These are phyloP conservation scores for Pampusana beccarii DNA, from an alignment of 2,113 vertebrate species.

Conservation along the genomic window DNA sequence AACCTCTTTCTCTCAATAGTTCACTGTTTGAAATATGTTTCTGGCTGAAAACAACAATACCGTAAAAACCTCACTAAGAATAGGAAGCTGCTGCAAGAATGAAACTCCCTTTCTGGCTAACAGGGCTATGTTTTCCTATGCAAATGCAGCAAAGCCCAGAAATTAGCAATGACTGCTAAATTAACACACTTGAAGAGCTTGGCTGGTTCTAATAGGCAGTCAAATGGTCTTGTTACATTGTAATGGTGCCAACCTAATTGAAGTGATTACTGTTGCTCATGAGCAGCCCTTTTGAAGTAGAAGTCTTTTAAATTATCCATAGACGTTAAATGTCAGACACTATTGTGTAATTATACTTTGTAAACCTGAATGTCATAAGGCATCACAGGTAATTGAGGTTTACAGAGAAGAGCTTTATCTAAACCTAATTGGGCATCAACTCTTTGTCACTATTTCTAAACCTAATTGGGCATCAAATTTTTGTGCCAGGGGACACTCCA, in stretches of 20 bases:
- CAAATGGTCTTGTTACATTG: slow-evolving; percentile 89
- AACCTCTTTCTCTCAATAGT: slow-evolving; percentile 15
- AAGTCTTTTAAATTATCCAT: slow-evolving; percentile 87
- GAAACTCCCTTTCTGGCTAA: slow-evolving; percentile 79
- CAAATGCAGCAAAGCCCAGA: slow-evolving; percentile 82
- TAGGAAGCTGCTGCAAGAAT: slow-evolving; percentile 68
- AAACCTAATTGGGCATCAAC: slow-evolving; percentile 87
- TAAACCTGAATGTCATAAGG: slow-evolving; percentile 88
- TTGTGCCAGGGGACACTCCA: slow-evolving; percentile 76
- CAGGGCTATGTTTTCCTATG: slow-evolving; percentile 81
- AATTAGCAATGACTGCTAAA: slow-evolving; percentile 88
- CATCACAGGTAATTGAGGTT: slow-evolving; percentile 89
- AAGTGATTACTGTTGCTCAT: slow-evolving; percentile 88
- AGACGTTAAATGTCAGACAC: slow-evolving; percentile 87
- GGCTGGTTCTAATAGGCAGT: slow-evolving; percentile 87
- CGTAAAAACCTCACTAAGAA: slow-evolving; percentile 63
- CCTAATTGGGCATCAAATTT: slow-evolving; percentile 84
- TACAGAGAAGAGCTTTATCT: slow-evolving; percentile 86
- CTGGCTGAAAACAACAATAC: slow-evolving; percentile 59
- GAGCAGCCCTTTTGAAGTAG: slow-evolving; percentile 83
- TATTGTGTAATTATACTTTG: slow-evolving; percentile 89
- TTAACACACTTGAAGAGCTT: slow-evolving; percentile 87
- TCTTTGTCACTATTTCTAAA: slow-evolving; percentile 85
- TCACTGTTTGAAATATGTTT: slow-evolving; percentile 70
- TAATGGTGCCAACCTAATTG: slow-evolving; percentile 89